phyloP scores from a whole-genome alignment of 2,888 invertebrate genomes.

The Drosophila lutescens region DNA sequence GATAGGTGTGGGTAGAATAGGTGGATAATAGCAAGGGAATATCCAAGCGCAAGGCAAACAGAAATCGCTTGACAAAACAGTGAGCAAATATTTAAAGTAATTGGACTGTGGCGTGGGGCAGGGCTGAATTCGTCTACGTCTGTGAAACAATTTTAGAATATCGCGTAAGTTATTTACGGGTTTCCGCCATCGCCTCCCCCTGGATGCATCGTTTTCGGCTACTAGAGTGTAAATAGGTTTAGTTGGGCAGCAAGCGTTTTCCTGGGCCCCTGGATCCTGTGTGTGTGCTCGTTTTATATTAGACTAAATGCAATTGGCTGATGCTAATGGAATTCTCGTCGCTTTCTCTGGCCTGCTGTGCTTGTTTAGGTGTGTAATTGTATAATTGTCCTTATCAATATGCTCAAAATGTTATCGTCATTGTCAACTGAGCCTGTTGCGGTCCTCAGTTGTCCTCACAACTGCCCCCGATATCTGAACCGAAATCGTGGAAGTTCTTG shows the following conservation, averaged over 20 bases:
- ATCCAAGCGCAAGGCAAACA: conserved; percentile 58
- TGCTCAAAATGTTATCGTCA: conserved; percentile 59
- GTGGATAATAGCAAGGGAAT: conserved; percentile 12
- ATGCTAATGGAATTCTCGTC: conserved; percentile 39
- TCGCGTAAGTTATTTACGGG: conserved; percentile 25
- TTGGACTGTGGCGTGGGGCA: conserved; percentile 21
- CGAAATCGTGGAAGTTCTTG: neutral
- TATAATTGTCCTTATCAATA: conserved; percentile 65
- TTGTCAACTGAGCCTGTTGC: conserved; percentile 38
- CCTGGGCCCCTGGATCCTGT: conserved; percentile 33
- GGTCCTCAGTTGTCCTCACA: neutral
- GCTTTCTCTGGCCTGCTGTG: conserved; percentile 34
- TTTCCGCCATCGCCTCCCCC: conserved; percentile 6
- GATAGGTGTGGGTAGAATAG: conserved; percentile 2
- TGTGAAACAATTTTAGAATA: conserved; percentile 43
- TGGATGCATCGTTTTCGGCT: conserved; percentile 60
- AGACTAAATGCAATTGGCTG: conserved; percentile 45
- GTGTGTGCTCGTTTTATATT: conserved; percentile 35
- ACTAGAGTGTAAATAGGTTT: conserved; percentile 55
- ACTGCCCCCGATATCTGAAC: neutral
- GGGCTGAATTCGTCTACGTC: conserved; percentile 63
- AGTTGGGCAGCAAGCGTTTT: conserved; percentile 47
- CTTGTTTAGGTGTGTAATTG: conserved; percentile 47
- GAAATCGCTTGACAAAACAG: conserved; percentile 43
- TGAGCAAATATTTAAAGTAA: conserved; percentile 63